phyloP scores from a whole-genome alignment of 2,888 invertebrate genomes.

The Carterocephalus palaemon region DNA sequence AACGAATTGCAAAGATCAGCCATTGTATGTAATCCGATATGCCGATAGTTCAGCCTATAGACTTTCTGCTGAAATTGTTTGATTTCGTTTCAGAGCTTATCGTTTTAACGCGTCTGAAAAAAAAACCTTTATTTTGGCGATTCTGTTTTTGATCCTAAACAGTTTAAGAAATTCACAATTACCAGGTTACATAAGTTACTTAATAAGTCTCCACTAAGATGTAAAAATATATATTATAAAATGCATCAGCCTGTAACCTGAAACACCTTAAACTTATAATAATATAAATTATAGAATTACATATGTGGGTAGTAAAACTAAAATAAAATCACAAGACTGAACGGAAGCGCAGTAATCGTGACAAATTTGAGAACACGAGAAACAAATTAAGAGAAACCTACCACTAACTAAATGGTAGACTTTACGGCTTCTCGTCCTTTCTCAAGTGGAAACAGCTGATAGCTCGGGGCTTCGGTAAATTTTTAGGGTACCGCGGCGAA shows the following conservation, averaged over 20 bases:
- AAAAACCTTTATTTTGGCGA: conserved; percentile 11
- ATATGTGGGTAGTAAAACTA: conserved; percentile 3
- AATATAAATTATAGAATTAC: no score
- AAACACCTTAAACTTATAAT: no score
- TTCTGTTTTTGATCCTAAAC: conserved; percentile 18
- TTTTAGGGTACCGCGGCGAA: background rate
- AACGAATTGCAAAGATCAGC: conserved; percentile 49
- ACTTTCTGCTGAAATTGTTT: conserved; percentile 61
- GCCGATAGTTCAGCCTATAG: conserved; percentile 62
- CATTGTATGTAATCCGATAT: conserved; percentile 69
- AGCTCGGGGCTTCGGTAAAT: conserved; percentile 1
- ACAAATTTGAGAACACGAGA: conserved; percentile 72
- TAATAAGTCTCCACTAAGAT: no score
- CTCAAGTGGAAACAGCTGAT: conserved; percentile 70
- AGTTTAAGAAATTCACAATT: conserved; percentile 41
- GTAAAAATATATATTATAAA: no score
- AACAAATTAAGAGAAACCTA: conserved; percentile 63
- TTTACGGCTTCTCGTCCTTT: conserved; percentile 37
- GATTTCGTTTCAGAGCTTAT: conserved; percentile 50
- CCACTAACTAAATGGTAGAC: conserved; percentile 39
- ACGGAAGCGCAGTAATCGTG: conserved; percentile 35
- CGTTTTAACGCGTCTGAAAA: conserved; percentile 28
- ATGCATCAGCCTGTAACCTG: conserved; percentile 8
- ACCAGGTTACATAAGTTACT: no score
- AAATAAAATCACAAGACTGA: conserved; percentile 17